These are phyloP conservation scores for Polypedilum pembai DNA, from an alignment of 1,140 invertebrate species.

Conservation along the genomic window DNA sequence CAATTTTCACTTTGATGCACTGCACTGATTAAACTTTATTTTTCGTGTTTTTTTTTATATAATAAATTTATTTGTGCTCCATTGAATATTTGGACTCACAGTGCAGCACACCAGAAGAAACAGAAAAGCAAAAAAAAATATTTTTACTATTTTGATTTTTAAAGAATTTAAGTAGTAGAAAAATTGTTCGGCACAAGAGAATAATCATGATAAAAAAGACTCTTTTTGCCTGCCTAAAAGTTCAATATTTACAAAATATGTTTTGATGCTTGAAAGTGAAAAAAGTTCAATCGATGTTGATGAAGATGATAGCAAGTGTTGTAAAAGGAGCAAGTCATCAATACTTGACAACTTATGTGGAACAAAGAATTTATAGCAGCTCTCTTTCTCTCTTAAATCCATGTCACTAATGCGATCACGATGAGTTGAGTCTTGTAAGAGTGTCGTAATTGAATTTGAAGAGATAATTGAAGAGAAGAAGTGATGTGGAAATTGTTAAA, in stretches of 20 bases:
- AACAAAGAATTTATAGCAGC: not conserved
- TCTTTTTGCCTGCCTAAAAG: no score
- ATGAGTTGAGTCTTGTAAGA: conserved; percentile 25
- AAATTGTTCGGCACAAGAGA: not conserved
- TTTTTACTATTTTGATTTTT: not conserved
- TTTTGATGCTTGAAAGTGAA: not conserved
- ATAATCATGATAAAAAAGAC: not conserved
- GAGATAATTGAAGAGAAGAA: conserved; percentile 21
- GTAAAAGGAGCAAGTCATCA: conserved; percentile 12
- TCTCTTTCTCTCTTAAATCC: not conserved
- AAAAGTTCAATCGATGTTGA: conserved; percentile 4
- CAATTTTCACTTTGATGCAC: not conserved
- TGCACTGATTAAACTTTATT: no score
- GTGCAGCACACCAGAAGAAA: no score
- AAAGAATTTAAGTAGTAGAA: not conserved
- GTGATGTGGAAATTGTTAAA: conserved; percentile 25
- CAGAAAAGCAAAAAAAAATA: no score
- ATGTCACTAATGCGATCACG: conserved; percentile 22
- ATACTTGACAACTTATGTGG: not conserved
- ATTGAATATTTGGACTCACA: no score
- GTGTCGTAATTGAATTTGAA: conserved; percentile 25
- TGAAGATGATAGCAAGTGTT: not conserved
- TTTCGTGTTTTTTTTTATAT: no score
- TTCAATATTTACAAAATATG: no score
- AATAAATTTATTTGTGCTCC: no score